Conservation (phyloP, 2,113 vertebrate genomes). For the Corythornis cristatus region DNA sequence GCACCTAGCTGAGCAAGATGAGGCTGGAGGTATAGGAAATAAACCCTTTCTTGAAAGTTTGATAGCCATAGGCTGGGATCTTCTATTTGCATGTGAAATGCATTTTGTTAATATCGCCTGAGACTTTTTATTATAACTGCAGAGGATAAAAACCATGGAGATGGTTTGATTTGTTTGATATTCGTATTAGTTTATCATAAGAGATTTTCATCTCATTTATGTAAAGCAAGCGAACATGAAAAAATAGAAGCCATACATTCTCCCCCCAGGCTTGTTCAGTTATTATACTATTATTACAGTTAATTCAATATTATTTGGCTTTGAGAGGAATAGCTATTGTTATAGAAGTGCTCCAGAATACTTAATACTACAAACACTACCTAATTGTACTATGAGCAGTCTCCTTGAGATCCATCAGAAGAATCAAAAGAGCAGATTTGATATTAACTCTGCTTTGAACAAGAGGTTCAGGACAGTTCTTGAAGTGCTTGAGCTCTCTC, state of each 20-base stretch:
- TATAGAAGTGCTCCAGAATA: background rate
- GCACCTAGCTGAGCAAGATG: background rate
- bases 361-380: background rate
- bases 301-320: constrained; percentile 31
- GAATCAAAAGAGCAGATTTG: accelerated
- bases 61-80: background rate
- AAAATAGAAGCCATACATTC: background rate
- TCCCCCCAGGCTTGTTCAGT: background rate
- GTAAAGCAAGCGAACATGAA: background rate
- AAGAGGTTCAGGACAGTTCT: background rate
- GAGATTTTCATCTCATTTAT: constrained; percentile 8
- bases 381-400: background rate
- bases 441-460: background rate
- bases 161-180: background rate
- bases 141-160: background rate
- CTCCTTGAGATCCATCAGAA: background rate
- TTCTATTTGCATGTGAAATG: background rate
- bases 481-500: background rate
- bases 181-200: background rate
- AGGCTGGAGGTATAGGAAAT: background rate
- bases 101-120: background rate
- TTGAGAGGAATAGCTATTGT: background rate
- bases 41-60: background rate
- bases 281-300: constrained; percentile 10
- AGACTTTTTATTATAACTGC: background rate